These are phyloP conservation scores for Odobenus rosmarus DNA, from an alignment of 2,113 vertebrate genomes.

Conservation along the genomic window DNA sequence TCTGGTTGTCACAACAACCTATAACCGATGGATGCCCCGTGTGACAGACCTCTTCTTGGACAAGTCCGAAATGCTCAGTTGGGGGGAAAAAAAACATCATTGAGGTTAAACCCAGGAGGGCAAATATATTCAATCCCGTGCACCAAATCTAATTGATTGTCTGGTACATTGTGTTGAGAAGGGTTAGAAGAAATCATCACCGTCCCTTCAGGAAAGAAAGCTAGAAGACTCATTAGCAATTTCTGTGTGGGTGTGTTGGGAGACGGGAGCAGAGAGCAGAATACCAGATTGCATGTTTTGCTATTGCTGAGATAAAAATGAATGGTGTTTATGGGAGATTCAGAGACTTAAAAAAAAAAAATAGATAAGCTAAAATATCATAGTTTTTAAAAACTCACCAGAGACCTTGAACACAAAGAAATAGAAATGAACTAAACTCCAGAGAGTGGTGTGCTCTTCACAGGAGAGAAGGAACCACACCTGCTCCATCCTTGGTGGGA, in stretches of 20 bases:
- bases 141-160: slow-evolving; percentile 34
- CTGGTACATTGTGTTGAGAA: background rate
- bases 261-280: background rate
- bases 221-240: background rate
- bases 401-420: background rate
- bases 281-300: background rate
- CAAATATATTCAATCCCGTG: slow-evolving; percentile 26
- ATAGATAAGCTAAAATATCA: background rate
- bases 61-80: background rate
- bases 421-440: background rate
- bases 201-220: background rate
- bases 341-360: background rate
- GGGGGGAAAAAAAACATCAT: background rate
- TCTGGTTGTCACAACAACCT: background rate
- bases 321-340: background rate
- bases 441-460: background rate
- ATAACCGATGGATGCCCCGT: background rate
- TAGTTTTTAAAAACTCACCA: background rate
- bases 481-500: background rate
- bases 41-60: background rate
- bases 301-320: background rate
- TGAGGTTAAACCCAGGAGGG: slow-evolving; percentile 26
- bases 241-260: background rate
- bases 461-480: background rate
- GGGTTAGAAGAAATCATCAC: background rate